Percentiles rank a stretch among this genome's conserved stretches.
phyloP scores from a whole-genome alignment of 2,113 vertebrate genomes.

The zebrafish (Danio rerio) region DNA sequence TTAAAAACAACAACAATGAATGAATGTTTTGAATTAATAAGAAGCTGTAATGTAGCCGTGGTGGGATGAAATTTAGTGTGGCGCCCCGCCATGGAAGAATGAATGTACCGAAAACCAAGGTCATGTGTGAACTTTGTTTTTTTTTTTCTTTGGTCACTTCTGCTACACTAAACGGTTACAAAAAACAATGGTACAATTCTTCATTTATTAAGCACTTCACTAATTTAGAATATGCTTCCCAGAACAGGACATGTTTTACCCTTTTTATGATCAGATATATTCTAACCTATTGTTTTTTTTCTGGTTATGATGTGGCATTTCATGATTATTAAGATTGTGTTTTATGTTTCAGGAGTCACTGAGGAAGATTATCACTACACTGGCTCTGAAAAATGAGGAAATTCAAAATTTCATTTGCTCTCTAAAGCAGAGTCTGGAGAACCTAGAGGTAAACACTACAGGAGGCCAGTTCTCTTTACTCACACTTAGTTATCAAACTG shows the following conservation, averaged over 20 bases:
- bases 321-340: no score
- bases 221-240: no score
- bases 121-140: background rate
- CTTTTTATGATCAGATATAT: no score
- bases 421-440: slow-evolving; percentile 90
- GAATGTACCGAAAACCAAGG: no score
- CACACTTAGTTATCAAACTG: background rate
- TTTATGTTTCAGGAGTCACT: slow-evolving; percentile 81
- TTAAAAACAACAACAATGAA: no score
- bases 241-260: no score
- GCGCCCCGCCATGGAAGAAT: no score
- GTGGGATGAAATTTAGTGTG: no score
- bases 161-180: background rate
- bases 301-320: no score
- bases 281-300: no score
- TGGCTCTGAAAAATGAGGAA: slow-evolving; percentile 94
- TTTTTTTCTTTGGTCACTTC: background rate
- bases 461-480: background rate
- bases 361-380: slow-evolving; percentile 87
- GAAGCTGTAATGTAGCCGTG: no score
- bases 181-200: background rate
- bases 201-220: background rate
- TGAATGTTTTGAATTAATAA: no score
- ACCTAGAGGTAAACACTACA: slow-evolving; percentile 81
- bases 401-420: slow-evolving; percentile 90